These are phyloP conservation scores for Microchirus variegatus DNA, from an alignment of 2,797 vertebrate genomes.

Conservation along the genomic window DNA sequence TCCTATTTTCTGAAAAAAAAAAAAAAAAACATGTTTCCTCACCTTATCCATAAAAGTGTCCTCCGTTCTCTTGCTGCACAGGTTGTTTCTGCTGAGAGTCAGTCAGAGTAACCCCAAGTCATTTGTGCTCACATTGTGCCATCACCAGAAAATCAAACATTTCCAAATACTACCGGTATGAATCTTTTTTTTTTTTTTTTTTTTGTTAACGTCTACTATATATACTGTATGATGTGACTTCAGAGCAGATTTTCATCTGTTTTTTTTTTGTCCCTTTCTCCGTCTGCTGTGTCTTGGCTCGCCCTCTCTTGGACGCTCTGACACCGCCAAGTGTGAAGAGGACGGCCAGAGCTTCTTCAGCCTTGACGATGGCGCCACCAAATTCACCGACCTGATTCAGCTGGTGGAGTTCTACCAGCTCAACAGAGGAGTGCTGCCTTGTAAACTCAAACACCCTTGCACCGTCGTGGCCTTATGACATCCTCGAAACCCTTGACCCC, in stretches of 20 bases:
- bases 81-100: slow-evolving; percentile 95
- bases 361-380: slow-evolving; percentile 97
- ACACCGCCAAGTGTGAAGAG: slow-evolving; percentile 90
- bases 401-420: slow-evolving; percentile 99
- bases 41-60: background rate
- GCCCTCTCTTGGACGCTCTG: slow-evolving; percentile 54
- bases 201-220: background rate
- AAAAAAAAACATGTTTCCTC: background rate
- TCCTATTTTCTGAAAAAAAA: too few relatives aligned
- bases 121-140: slow-evolving; percentile 97
- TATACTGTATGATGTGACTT: background rate
- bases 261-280: background rate
- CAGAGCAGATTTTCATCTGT: background rate
- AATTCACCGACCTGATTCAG: slow-evolving; percentile 98
- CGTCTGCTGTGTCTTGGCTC: too few relatives aligned
- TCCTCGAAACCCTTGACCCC: slow-evolving; percentile 77
- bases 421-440: slow-evolving; percentile 97
- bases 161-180: slow-evolving; percentile 98
- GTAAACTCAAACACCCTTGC: slow-evolving; percentile 98
- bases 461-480: slow-evolving; percentile 98
- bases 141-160: slow-evolving; percentile 99
- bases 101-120: slow-evolving; percentile 99
- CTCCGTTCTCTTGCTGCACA: slow-evolving; percentile 51
- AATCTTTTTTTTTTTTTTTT: slow-evolving; percentile 7
- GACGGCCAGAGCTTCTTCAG: slow-evolving; percentile 96